Base-by-base conservation (phyloP, 1,140 invertebrate genomes). In the Sycophila sp. region DNA sequence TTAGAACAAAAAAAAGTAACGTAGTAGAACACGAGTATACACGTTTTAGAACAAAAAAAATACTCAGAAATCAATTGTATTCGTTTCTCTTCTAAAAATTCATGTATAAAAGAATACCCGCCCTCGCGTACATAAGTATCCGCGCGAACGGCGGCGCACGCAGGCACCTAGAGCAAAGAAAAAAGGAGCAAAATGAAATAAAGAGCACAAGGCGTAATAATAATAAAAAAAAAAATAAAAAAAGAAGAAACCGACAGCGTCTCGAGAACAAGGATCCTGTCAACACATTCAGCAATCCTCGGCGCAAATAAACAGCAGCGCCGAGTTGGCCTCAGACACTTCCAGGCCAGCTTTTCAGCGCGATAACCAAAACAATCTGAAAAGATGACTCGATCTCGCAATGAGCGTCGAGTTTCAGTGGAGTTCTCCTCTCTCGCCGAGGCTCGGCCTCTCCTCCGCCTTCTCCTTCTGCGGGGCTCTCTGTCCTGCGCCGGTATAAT, bases 351-450 rank as follows among this genome's bases (percentile, higher is more conserved):
- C 26, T 42, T 66, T 66, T 66, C 30, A 49, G 58, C 10, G 28
- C 10, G 28, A 70, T 70, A 70, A 64, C 60, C 60, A 38, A 64
- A 63, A 70, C 51, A 63, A 64, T 64, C 60, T 62, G 38, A 45
- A 64, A 70, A 58, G 51, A 58, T 70, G 51, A 58, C 68, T 56
- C 38, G 51, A 38, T 40, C 49, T 36, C 38, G 19, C 30, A 26
- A 40, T 28, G 32, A 47, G 38, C 55, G 36, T 69, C 45, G 34
- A 60, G 45, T 69, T 53, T 63, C 59, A 60, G 0, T n/a, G 26
- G 66, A 24, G 51, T 11, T 17, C 4, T 40, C 34, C 11, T n/a
- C 13, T 17, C 22, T 42, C 15, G 4, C 24, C 19, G 17, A 15
- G 8, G 1, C 51, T 34, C 49, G n/a, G n/a, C 17, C 49, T 10